phyloP scores from a whole-genome alignment of 2,888 invertebrate species.

The Sialis fuliginosa region DNA sequence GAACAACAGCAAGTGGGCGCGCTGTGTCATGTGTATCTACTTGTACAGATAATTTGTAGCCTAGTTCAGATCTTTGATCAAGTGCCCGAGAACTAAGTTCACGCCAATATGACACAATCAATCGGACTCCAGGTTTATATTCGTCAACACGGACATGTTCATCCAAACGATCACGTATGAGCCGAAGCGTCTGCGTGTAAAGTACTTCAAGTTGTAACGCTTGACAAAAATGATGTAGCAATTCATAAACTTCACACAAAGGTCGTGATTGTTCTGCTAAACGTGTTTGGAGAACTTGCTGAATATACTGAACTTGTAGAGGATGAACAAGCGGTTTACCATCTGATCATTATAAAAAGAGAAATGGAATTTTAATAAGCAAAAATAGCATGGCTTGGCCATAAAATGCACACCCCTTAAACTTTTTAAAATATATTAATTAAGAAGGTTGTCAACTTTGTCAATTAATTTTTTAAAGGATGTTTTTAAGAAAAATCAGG shows the following conservation, averaged over 20 bases:
- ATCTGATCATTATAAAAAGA: conserved; percentile 37
- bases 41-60: conserved; percentile 76
- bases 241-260: conserved; percentile 64
- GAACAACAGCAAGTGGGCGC: conserved; percentile 52
- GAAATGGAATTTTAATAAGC: conserved; percentile 1
- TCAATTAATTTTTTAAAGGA: too few species aligned
- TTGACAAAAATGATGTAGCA: conserved; percentile 84
- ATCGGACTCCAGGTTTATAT: conserved; percentile 72
- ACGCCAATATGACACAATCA: conserved; percentile 90
- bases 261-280: conserved; percentile 65
- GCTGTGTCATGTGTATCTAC: conserved; percentile 69
- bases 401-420: too few species aligned
- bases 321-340: conserved; percentile 91
- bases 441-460: too few species aligned
- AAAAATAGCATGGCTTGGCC: too few species aligned
- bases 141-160: conserved; percentile 82
- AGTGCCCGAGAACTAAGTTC: conserved; percentile 32
- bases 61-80: conserved; percentile 69
- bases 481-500: too few species aligned
- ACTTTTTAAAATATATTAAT: too few species aligned
- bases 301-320: conserved; percentile 82
- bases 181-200: conserved; percentile 72
- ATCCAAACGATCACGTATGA: conserved; percentile 75
- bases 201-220: conserved; percentile 83
- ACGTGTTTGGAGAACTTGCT: conserved; percentile 83